phyloP scores from a whole-genome alignment of 2,797 vertebrate genomes.

The Platyrinchus mystaceus region DNA sequence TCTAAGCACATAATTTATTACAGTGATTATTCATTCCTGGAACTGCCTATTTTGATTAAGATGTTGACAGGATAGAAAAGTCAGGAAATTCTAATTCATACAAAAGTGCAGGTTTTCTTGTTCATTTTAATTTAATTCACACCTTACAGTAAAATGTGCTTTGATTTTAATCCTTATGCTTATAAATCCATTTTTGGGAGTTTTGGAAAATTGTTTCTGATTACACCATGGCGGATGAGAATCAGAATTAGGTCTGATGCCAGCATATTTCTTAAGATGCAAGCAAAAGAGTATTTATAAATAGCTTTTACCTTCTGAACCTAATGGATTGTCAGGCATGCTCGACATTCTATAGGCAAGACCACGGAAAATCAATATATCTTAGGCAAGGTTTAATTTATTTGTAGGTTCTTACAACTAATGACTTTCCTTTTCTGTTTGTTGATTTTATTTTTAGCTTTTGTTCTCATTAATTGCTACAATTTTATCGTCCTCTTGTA shows the following conservation, averaged over 20 bases:
- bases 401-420: conserved; percentile 78
- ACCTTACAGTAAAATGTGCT: conserved; percentile 15
- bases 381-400: conserved; percentile 82
- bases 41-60: conserved; percentile 24
- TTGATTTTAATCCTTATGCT: conserved; percentile 38
- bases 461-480: conserved; percentile 59
- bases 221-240: background rate
- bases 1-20: background rate
- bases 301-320: conserved; percentile 74
- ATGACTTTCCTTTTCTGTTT: conserved; percentile 75
- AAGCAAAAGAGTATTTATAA: conserved; percentile 73
- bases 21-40: background rate
- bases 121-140: conserved; percentile 32
- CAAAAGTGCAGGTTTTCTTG: background rate
- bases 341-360: conserved; percentile 77
- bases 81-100: conserved; percentile 30
- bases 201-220: conserved; percentile 7
- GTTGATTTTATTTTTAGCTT: conserved; percentile 72
- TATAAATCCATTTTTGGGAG: background rate
- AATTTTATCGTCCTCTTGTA: conserved; percentile 54
- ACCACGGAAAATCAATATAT: conserved; percentile 79
- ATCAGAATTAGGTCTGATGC: conserved; percentile 31
- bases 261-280: conserved; percentile 52
- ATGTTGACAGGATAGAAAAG: background rate
- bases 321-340: conserved; percentile 76